Conservation (phyloP, 2,797 vertebrate genomes). For the Siniperca undulata region DNA sequence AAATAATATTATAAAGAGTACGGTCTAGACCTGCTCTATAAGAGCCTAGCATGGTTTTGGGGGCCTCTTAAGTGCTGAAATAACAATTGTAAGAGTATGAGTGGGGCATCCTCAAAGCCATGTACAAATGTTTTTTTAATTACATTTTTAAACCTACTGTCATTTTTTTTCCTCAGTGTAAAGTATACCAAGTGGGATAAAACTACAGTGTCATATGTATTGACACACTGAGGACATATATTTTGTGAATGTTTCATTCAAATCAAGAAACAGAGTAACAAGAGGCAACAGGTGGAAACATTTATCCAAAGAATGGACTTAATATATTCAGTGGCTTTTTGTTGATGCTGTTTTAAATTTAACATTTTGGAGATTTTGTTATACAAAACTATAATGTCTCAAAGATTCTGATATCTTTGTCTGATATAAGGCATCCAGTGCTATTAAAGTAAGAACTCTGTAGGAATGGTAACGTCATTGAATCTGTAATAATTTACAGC, state of each 20-base stretch:
- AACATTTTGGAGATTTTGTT: neutral
- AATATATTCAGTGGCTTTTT: neutral
- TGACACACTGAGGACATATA: too few species aligned
- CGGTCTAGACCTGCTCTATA: too few species aligned
- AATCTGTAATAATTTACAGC: neutral
- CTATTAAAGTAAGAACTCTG: neutral
- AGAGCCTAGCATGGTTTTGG: too few species aligned
- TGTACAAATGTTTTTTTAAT: too few species aligned
- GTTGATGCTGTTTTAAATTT: neutral
- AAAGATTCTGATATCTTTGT: neutral
- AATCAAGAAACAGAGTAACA: neutral
- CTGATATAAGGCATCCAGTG: neutral
- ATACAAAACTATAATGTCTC: neutral
- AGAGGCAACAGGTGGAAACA: neutral
- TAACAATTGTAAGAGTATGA: too few species aligned
- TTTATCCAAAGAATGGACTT: slow-evolving; percentile 5
- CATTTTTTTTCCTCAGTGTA: too few species aligned
- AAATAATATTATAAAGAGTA: too few species aligned
- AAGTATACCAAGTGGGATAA: too few species aligned
- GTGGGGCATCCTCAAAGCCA: too few species aligned
- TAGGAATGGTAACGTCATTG: neutral
- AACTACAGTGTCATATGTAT: too few species aligned
- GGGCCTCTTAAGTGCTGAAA: too few species aligned
- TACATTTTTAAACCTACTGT: too few species aligned
- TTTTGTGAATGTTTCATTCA: neutral